A percentile compares a stretch with the other conserved stretches of the same genome.
Evolutionary conservation across 2,797 vertebrate species (phyloP).

Genomic region (Danio jaintianensis): DNA sequence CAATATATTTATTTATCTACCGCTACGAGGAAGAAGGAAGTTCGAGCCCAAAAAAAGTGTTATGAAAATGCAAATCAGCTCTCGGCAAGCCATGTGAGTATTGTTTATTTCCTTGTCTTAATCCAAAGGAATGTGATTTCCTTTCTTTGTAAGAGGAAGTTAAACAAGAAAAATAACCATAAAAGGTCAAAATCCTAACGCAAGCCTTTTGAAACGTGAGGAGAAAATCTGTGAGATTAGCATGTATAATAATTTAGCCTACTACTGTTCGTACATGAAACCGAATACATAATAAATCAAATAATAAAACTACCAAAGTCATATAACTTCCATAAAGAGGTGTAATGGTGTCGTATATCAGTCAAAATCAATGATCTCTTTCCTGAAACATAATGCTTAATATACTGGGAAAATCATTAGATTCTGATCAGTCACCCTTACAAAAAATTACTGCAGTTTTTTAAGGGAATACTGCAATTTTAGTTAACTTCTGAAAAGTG

Average conservation of each 20-base stretch:
- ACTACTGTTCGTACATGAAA: too few species aligned
- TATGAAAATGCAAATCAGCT: constrained; percentile 49
- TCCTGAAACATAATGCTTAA: neutral
- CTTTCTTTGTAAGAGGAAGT: constrained; percentile 23
- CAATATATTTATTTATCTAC: neutral
- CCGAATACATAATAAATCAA: too few species aligned
- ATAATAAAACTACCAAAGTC: neutral
- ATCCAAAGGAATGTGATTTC: neutral
- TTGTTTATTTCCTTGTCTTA: constrained; percentile 33
- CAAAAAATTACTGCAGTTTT: too few species aligned
- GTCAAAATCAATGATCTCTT: neutral
- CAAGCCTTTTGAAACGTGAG: neutral
- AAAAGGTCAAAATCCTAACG: neutral
- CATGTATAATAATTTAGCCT: neutral
- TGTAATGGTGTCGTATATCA: neutral
- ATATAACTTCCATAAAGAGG: neutral
- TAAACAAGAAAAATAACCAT: neutral
- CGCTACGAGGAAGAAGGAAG: constrained; percentile 52
- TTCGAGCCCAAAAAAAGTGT: constrained; percentile 16
- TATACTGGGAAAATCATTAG: neutral
- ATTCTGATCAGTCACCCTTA: neutral
- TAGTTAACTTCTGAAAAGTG: too few species aligned
- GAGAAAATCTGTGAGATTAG: neutral
- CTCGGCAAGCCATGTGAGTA: constrained; percentile 17
- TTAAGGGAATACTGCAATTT: too few species aligned